Evolutionary conservation across 2,888 invertebrate genomes (phyloP).

Genomic region (Eilema griseolum): DNA sequence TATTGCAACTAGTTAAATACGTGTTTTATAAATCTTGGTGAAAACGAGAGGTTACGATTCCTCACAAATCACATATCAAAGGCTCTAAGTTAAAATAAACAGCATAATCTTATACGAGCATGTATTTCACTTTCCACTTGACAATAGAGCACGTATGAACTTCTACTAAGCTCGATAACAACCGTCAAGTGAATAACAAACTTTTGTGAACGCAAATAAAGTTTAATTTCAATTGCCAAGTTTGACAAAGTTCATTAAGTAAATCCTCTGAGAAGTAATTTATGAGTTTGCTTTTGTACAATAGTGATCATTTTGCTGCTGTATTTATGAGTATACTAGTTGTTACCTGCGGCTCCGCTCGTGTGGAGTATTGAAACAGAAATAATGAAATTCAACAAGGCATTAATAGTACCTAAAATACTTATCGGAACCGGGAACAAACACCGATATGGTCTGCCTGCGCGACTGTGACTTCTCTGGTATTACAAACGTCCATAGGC

Average conservation of each 20-base stretch:
- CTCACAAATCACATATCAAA: background rate
- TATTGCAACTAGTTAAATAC: too few relatives aligned
- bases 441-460: too few relatives aligned
- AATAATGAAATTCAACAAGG: too few relatives aligned
- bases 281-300: background rate
- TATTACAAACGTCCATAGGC: too few relatives aligned
- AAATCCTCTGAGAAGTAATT: background rate
- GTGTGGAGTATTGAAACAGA: too few relatives aligned
- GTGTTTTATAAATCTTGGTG: too few relatives aligned
- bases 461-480: too few relatives aligned
- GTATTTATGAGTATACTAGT: background rate
- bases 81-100: background rate
- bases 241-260: slow-evolving; percentile 15
- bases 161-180: slow-evolving; percentile 20
- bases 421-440: too few relatives aligned
- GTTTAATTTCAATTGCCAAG: slow-evolving; percentile 32
- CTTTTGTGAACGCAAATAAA: slow-evolving; percentile 13
- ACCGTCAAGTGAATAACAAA: slow-evolving; percentile 27
- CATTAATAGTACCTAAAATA: too few relatives aligned
- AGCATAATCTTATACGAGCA: background rate
- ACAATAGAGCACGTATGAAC: slow-evolving; percentile 18
- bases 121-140: background rate
- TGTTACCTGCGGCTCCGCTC: too few relatives aligned
- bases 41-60: too few relatives aligned
- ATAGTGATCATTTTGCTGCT: background rate